Percentiles rank a stretch among this genome's conserved stretches.
Evolutionary conservation across 2,113 vertebrate genomes (phyloP).

Genomic region (Heliornis fulica): DNA sequence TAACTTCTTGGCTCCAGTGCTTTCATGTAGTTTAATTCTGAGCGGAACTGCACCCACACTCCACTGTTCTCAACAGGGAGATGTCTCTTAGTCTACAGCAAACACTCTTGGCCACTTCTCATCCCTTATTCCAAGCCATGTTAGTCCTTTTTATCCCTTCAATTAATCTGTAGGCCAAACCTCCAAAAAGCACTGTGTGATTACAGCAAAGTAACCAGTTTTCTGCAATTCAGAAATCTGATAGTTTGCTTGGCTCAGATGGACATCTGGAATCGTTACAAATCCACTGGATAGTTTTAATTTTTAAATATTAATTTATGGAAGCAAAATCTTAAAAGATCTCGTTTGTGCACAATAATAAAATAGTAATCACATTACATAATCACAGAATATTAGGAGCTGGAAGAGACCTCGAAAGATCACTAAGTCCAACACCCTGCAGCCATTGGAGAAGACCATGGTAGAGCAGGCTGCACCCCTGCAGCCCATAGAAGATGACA

Average conservation of each 20-base stretch:
- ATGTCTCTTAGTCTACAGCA: not conserved
- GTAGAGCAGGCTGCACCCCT: no score
- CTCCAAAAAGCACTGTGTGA: not conserved
- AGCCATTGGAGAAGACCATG: no score
- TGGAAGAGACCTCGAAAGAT: no score
- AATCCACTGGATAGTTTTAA: not conserved
- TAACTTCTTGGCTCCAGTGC: not conserved
- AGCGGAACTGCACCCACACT: not conserved
- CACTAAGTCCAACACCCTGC: no score
- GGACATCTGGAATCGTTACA: not conserved
- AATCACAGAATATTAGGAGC: no score
- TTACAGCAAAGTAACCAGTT: not conserved
- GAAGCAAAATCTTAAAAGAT: not conserved
- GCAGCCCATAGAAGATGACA: no score
- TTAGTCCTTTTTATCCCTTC: not conserved
- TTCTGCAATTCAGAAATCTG: not conserved
- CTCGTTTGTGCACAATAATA: rapidly evolving
- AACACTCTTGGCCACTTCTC: not conserved
- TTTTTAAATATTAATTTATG: not conserved
- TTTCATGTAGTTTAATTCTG: not conserved
- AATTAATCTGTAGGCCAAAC: not conserved
- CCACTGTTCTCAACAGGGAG: not conserved
- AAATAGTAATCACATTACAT: no score
- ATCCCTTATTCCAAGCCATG: not conserved
- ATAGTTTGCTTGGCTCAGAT: not conserved